Conservation (phyloP, 1,140 invertebrate species). For the Aplysia californica region DNA sequence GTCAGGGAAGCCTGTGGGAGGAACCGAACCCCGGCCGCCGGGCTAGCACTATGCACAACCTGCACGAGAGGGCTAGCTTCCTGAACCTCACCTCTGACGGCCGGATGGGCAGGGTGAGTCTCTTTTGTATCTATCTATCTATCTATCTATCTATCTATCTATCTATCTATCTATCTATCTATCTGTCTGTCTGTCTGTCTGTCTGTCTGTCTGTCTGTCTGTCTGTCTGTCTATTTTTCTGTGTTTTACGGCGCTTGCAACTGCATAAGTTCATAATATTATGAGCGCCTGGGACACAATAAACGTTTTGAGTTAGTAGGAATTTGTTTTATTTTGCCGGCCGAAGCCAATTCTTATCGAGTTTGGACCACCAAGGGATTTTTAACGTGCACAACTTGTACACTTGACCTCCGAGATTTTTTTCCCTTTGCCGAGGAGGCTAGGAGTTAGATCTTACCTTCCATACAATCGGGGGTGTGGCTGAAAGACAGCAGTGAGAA, state of each 20-base stretch:
- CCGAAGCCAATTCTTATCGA: no score
- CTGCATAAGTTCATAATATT: background rate
- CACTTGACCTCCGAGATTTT: no score
- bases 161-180: no score
- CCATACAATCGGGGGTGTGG: no score
- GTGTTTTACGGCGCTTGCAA: no score
- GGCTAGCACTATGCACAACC: constrained; percentile 17
- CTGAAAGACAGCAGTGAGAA: no score
- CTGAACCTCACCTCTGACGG: constrained; percentile 15
- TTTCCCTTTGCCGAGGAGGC: no score
- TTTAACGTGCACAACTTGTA: no score
- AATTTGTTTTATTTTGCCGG: constrained; percentile 43
- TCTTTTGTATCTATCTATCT: constrained; percentile 14
- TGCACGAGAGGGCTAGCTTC: constrained; percentile 18
- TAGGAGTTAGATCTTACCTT: no score
- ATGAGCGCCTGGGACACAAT: constrained; percentile 28
- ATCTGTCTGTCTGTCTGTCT: background rate
- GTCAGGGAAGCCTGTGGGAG: background rate
- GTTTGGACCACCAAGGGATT: no score
- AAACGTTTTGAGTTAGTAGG: constrained; percentile 43
- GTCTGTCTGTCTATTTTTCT: background rate
- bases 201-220: background rate
- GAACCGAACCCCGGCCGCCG: background rate
- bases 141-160: constrained; percentile 8
- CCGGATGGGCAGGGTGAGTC: constrained; percentile 22